phyloP scores from a whole-genome alignment of 2,113 vertebrate genomes.

The Laticauda colubrina region DNA sequence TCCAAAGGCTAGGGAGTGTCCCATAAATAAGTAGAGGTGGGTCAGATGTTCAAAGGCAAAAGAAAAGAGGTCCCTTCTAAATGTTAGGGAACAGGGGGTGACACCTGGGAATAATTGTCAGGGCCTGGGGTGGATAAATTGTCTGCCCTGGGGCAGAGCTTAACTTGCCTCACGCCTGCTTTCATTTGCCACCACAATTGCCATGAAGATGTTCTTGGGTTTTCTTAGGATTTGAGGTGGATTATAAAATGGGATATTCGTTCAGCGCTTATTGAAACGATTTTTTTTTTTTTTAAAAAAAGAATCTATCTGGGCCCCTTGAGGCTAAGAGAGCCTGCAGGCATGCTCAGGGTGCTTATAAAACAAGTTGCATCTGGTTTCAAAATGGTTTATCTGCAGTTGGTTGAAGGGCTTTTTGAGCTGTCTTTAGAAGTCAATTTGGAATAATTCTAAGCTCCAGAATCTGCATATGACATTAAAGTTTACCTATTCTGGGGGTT shows the following conservation, averaged over 20 bases:
- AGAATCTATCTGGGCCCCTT: slow-evolving; percentile 8
- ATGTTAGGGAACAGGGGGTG: slow-evolving; percentile 10
- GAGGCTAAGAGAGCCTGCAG: no score
- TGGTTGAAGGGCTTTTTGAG: background rate
- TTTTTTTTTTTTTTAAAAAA: background rate
- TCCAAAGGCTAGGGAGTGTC: slow-evolving; percentile 16
- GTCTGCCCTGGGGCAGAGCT: slow-evolving; percentile 18
- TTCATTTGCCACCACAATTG: background rate
- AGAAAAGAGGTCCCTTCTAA: background rate
- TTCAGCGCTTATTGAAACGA: slow-evolving; percentile 8
- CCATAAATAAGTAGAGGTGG: slow-evolving; percentile 16
- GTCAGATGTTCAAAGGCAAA: slow-evolving; percentile 25
- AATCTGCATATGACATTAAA: background rate
- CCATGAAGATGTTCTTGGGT: background rate
- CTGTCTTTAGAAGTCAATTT: background rate
- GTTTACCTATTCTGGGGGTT: background rate
- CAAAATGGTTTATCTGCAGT: background rate
- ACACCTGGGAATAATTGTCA: slow-evolving; percentile 4
- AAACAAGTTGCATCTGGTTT: background rate
- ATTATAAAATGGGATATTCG: slow-evolving; percentile 27
- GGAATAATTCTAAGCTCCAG: background rate
- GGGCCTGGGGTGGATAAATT: slow-evolving; percentile 12
- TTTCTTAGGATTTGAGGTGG: slow-evolving; percentile 9
- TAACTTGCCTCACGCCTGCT: background rate
- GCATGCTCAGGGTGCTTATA: background rate